Conservation (phyloP, 2,888 invertebrate species). For the Polyploca ridens region DNA sequence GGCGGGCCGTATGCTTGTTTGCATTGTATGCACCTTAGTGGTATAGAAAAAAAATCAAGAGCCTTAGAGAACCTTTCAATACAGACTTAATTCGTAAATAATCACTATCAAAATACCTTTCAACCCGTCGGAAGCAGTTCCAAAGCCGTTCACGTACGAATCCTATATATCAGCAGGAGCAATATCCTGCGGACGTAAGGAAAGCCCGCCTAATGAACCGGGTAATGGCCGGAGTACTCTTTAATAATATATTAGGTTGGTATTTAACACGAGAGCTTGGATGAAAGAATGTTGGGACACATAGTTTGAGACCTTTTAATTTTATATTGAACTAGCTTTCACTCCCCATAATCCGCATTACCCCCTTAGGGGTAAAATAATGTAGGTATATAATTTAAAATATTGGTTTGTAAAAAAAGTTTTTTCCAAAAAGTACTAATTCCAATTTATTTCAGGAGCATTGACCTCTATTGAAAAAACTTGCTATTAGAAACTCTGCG, state of each 20-base stretch:
- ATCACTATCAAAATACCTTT: too few relatives aligned
- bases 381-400: too few relatives aligned
- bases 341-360: too few relatives aligned
- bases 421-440: too few relatives aligned
- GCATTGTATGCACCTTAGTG: too few relatives aligned
- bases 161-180: constrained; percentile 12
- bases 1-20: too few relatives aligned
- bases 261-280: background rate
- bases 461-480: background rate
- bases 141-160: background rate
- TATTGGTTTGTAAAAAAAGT: too few relatives aligned
- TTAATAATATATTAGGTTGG: background rate
- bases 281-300: background rate
- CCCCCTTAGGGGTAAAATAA: too few relatives aligned
- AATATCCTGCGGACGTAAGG: constrained; percentile 19
- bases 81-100: too few relatives aligned
- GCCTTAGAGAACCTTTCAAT: too few relatives aligned
- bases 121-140: background rate
- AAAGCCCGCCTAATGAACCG: constrained; percentile 15
- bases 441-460: background rate
- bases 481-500: background rate
- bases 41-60: too few relatives aligned
- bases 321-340: background rate
- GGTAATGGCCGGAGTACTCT: constrained; percentile 11
- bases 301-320: background rate